phyloP scores from a whole-genome alignment of 2,113 vertebrate genomes.

The Argyrosomus japonicus region DNA sequence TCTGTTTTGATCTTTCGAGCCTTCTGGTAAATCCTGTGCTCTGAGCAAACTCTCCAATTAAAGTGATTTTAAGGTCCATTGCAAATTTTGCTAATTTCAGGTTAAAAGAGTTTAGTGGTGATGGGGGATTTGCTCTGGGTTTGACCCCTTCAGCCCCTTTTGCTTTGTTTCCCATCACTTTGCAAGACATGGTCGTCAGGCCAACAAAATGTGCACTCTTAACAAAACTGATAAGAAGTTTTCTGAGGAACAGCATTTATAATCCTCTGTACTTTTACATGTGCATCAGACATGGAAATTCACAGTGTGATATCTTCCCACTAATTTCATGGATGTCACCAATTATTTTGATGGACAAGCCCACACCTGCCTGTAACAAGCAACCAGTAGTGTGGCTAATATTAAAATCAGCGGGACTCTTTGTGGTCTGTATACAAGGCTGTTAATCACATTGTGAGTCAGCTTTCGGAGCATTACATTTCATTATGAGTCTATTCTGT shows the following conservation, averaged over 20 bases:
- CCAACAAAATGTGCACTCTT: too few species aligned
- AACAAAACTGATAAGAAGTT: neutral
- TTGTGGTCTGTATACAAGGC: neutral
- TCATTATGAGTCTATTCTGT: neutral
- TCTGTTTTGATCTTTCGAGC: neutral
- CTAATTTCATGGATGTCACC: constrained; percentile 25
- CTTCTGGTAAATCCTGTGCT: neutral
- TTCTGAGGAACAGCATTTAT: neutral
- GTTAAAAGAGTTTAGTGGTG: neutral
- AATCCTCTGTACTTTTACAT: constrained; percentile 8
- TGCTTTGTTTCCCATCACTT: neutral
- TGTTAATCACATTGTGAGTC: constrained; percentile 27
- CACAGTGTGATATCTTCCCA: constrained; percentile 21
- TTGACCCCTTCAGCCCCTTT: neutral
- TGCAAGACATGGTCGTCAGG: neutral
- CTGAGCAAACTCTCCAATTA: neutral
- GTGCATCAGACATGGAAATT: neutral
- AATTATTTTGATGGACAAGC: constrained; percentile 50
- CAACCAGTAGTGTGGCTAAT: constrained; percentile 8
- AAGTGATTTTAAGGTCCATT: neutral
- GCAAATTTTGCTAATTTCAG: neutral
- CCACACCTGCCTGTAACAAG: constrained; percentile 30
- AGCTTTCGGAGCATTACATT: neutral
- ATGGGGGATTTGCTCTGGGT: neutral
- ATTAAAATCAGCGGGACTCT: constrained; percentile 26